A percentile compares a stretch with the other conserved stretches of the same genome.
phyloP scores from a whole-genome alignment of 2,888 invertebrate species.

The Polyploca ridens region DNA sequence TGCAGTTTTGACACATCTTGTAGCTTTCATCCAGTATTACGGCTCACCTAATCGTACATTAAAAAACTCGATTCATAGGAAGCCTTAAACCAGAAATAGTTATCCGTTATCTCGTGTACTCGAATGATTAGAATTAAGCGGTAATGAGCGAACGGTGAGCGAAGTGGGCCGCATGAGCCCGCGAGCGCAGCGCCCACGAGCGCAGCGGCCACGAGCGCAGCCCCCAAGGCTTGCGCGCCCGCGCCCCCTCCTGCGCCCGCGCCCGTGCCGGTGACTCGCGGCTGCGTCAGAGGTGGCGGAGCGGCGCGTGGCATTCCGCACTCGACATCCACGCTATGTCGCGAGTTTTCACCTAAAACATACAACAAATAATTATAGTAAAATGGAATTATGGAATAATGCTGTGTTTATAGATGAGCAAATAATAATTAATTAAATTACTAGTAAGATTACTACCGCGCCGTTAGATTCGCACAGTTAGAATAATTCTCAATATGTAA shows the following conservation, averaged over 20 bases:
- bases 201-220: no score
- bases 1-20: not conserved
- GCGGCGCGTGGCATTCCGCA: conserved; percentile 84
- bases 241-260: conserved; percentile 15
- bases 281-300: conserved; percentile 76
- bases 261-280: conserved; percentile 25
- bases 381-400: conserved; percentile 14
- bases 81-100: conserved; percentile 9
- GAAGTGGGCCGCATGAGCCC: not conserved
- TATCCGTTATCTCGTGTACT: conserved; percentile 11
- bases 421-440: no score
- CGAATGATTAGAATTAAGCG: conserved; percentile 16
- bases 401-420: no score
- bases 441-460: no score
- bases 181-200: not conserved
- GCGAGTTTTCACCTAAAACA: conserved; percentile 86
- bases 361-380: no score
- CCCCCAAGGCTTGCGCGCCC: no score
- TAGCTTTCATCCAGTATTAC: not conserved
- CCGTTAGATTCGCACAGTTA: no score
- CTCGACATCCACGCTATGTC: conserved; percentile 93
- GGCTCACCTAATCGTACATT: conserved; percentile 4
- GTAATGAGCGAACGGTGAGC: conserved; percentile 12
- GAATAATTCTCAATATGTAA: no score
- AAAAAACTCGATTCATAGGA: conserved; percentile 11